Percentiles rank a stretch among this genome's conserved stretches.
Conservation (phyloP, 2,113 vertebrate species). For the Sinocyclocheilus rhinocerous region DNA sequence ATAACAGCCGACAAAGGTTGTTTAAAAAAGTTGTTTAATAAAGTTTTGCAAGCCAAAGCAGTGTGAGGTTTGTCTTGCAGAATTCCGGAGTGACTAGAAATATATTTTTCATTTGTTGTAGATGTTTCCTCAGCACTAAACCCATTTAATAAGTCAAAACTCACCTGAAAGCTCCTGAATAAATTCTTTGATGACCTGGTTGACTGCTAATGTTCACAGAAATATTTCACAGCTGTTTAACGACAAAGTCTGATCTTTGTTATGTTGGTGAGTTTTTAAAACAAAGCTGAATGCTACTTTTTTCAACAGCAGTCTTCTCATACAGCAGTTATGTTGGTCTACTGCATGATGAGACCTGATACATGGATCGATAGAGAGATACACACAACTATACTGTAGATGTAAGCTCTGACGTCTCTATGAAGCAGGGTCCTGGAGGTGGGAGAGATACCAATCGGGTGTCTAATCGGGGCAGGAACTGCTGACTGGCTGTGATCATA, state of each 20-base stretch:
- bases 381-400: constrained; percentile 31
- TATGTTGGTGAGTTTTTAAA: background rate
- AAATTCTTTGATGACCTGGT: background rate
- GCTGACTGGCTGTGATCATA: constrained; percentile 43
- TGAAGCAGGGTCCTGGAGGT: constrained; percentile 50
- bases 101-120: background rate
- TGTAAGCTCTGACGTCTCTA: constrained; percentile 65
- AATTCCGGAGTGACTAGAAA: background rate
- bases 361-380: constrained; percentile 14
- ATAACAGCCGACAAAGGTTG: background rate
- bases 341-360: background rate
- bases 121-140: background rate
- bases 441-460: constrained; percentile 11
- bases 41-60: background rate
- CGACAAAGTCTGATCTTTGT: background rate
- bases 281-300: constrained; percentile 13
- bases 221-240: constrained; percentile 2
- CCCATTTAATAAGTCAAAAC: background rate
- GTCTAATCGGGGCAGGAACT: constrained; percentile 45
- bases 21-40: background rate
- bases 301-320: constrained; percentile 7
- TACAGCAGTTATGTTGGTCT: constrained; percentile 17
- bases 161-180: background rate
- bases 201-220: constrained; percentile 1
- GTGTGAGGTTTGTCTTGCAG: too few species aligned